These are phyloP conservation scores for Meteorus cinctellus DNA, from an alignment of 2,888 invertebrate genomes.

Conservation along the genomic window DNA sequence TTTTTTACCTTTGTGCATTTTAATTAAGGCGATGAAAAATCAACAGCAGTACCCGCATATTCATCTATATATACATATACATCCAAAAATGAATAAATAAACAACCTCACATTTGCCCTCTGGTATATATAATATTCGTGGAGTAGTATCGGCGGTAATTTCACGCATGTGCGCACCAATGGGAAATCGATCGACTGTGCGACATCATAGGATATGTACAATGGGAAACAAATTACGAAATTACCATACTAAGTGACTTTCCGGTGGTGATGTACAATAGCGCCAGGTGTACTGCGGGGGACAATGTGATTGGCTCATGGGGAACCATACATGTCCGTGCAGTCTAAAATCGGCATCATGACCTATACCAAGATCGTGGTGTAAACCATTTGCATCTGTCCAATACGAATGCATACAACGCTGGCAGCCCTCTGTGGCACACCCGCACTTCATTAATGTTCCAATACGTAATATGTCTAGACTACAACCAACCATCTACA, in stretches of 20 bases:
- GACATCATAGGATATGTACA: constrained; percentile 61
- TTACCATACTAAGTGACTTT: constrained; percentile 66
- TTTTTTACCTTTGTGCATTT: background rate
- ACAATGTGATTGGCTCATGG: constrained; percentile 1
- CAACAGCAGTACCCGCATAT: too few species aligned
- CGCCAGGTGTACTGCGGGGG: constrained; percentile 11
- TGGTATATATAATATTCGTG: background rate
- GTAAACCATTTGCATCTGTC: constrained; percentile 57
- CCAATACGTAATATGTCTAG: constrained; percentile 30
- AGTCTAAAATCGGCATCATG: constrained; percentile 37
- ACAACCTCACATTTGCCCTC: background rate
- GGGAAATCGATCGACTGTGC: constrained; percentile 58
- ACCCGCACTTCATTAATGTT: constrained; percentile 45
- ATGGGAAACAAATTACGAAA: constrained; percentile 66
- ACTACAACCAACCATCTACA: constrained; percentile 32
- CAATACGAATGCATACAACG: constrained; percentile 18
- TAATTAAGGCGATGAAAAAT: background rate
- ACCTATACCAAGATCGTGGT: constrained; percentile 52
- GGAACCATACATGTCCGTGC: constrained; percentile 16
- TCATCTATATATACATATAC: background rate
- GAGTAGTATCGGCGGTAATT: constrained; percentile 54
- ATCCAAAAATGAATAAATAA: background rate
- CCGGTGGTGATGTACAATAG: constrained; percentile 55
- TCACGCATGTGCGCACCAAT: constrained; percentile 57
- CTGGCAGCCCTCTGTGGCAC: constrained; percentile 27